A percentile compares a stretch with the other conserved stretches of the same genome.
phyloP scores from a whole-genome alignment of 2,113 vertebrate species.

The Carassius gibelio region DNA sequence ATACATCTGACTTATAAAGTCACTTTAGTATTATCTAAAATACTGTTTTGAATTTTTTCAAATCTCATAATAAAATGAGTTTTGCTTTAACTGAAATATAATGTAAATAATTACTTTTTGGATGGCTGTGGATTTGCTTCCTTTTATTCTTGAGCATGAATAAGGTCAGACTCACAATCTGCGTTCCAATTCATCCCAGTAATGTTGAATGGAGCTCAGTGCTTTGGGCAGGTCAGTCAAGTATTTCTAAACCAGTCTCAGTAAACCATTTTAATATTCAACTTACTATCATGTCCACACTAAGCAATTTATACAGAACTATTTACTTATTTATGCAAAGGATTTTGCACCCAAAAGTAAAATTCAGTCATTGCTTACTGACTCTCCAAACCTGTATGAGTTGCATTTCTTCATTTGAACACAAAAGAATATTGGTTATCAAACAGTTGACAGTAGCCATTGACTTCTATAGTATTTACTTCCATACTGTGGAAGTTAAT shows the following conservation, averaged over 20 bases:
- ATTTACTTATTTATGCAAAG: constrained; percentile 3
- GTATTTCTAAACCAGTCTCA: neutral
- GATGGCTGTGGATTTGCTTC: neutral
- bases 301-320: constrained; percentile 45
- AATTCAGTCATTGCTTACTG: too few species aligned
- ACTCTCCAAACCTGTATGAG: neutral
- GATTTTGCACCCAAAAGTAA: constrained; percentile 3
- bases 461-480: neutral
- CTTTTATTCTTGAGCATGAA: neutral
- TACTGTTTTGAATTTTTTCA: neutral
- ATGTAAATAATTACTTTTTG: neutral
- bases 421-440: neutral
- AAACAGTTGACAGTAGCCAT: neutral
- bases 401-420: neutral
- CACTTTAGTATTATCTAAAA: neutral
- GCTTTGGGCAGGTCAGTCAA: neutral
- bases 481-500: neutral
- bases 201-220: neutral
- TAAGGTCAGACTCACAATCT: neutral
- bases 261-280: too few species aligned
- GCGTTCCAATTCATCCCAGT: neutral
- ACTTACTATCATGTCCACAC: constrained; percentile 24
- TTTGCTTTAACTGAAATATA: neutral
- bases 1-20: neutral
- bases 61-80: neutral